Conservation (phyloP, 2,113 vertebrate species). For the Lepisosteus oculatus region DNA sequence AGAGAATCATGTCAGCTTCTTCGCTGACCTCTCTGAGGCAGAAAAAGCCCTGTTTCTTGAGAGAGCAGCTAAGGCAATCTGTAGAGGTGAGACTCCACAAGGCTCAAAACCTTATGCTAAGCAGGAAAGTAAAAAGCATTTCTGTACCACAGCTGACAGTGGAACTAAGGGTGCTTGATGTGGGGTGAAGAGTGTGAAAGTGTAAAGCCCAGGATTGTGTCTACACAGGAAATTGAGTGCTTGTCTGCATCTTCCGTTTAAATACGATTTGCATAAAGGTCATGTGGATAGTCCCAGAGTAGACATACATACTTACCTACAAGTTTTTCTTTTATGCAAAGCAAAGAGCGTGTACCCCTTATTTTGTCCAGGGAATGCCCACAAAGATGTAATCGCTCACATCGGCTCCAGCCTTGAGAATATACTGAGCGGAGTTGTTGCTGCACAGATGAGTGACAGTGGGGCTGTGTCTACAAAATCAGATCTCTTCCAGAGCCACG, state of each 20-base stretch:
- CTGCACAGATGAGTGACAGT: slow-evolving; percentile 18
- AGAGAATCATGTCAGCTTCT: slow-evolving; percentile 28
- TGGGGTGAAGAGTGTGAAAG: too few relatives aligned
- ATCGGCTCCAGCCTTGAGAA: slow-evolving; percentile 30
- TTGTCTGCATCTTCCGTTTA: too few relatives aligned
- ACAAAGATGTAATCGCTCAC: slow-evolving; percentile 20
- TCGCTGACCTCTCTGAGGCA: slow-evolving; percentile 33
- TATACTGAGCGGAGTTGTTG: slow-evolving; percentile 22
- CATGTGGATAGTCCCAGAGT: too few relatives aligned
- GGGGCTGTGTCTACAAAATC: background rate
- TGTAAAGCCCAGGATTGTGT: too few relatives aligned
- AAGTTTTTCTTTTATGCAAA: too few relatives aligned
- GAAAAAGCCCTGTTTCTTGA: slow-evolving; percentile 34
- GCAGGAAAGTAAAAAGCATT: too few relatives aligned
- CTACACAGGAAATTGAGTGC: too few relatives aligned
- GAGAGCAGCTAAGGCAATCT: slow-evolving; percentile 26
- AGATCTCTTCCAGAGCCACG: slow-evolving; percentile 22
- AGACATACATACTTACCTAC: too few relatives aligned
- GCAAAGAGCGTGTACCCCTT: background rate
- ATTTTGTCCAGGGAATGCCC: slow-evolving; percentile 23
- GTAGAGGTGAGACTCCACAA: slow-evolving; percentile 25
- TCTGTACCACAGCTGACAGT: too few relatives aligned
- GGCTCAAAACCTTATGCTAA: too few relatives aligned
- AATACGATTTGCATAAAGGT: too few relatives aligned
- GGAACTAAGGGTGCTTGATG: too few relatives aligned